A percentile compares a stretch with the other conserved stretches of the same genome.
phyloP scores from a whole-genome alignment of 2,113 vertebrate species.

The Semnornis frantzii region DNA sequence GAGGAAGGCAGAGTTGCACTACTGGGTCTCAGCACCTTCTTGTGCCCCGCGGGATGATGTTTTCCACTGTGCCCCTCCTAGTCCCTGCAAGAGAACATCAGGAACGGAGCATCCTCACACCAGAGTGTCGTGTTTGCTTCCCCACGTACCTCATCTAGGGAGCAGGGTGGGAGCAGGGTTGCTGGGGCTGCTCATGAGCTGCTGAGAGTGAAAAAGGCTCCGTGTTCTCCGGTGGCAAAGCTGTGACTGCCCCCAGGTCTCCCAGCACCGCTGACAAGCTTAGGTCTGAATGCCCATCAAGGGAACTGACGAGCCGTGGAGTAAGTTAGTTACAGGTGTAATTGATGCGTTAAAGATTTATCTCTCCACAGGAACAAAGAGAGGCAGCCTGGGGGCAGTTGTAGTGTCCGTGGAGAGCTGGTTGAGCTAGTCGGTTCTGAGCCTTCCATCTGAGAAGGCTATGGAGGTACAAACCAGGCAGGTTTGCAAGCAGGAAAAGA shows the following conservation, averaged over 20 bases:
- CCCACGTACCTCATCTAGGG: accelerated
- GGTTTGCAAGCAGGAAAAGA: not conserved
- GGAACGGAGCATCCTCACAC: not conserved
- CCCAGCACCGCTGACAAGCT: not conserved
- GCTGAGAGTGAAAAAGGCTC: not conserved
- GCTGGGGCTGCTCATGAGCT: not conserved
- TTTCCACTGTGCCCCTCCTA: not conserved
- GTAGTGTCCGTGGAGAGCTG: not conserved
- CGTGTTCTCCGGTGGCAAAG: not conserved
- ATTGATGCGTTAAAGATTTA: not conserved
- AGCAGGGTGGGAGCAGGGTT: accelerated
- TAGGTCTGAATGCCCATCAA: not conserved
- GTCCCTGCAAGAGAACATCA: accelerated
- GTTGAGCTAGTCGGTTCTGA: accelerated
- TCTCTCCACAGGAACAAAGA: not conserved
- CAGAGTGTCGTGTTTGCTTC: accelerated
- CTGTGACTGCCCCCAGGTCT: not conserved
- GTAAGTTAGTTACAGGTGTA: not conserved
- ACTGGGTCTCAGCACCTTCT: not conserved
- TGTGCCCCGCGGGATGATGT: not conserved
- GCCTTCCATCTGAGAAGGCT: not conserved
- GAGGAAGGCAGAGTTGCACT: not conserved
- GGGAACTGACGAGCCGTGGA: not conserved
- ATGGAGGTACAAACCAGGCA: not conserved
- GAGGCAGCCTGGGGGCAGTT: not conserved